Evolutionary conservation across 1,140 invertebrate genomes (phyloP).

Genomic region (Calephelis virginiensis): DNA sequence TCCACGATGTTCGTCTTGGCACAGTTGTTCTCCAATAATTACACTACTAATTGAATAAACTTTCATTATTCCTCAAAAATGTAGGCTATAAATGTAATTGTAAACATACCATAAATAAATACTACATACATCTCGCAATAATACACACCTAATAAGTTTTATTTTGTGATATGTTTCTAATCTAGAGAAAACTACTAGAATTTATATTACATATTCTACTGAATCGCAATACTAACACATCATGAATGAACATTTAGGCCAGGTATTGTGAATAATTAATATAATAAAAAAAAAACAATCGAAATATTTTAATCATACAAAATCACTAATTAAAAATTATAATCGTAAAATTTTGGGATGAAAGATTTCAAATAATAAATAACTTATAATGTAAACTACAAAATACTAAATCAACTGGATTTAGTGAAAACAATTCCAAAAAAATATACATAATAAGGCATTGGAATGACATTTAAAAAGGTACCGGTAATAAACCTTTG

Average conservation of each 20-base stretch:
- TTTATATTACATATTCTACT: neutral
- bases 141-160: neutral
- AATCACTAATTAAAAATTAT: neutral
- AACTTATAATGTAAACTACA: neutral
- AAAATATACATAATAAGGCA: neutral
- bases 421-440: neutral
- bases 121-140: neutral
- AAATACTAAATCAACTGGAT: neutral
- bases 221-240: neutral
- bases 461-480: slow-evolving; percentile 14
- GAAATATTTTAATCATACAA: neutral
- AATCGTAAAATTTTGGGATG: neutral
- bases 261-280: neutral
- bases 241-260: neutral
- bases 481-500: neutral
- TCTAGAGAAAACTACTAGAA: neutral
- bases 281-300: no score
- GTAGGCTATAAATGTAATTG: no score
- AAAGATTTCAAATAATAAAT: neutral
- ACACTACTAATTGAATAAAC: neutral
- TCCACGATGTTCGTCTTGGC: neutral
- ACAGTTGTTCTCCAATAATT: neutral
- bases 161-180: slow-evolving; percentile 3
- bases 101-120: neutral
- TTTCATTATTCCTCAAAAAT: no score